These are phyloP conservation scores for Eupithecia subumbrata DNA, from an alignment of 2,888 invertebrate species.

Conservation along the genomic window DNA sequence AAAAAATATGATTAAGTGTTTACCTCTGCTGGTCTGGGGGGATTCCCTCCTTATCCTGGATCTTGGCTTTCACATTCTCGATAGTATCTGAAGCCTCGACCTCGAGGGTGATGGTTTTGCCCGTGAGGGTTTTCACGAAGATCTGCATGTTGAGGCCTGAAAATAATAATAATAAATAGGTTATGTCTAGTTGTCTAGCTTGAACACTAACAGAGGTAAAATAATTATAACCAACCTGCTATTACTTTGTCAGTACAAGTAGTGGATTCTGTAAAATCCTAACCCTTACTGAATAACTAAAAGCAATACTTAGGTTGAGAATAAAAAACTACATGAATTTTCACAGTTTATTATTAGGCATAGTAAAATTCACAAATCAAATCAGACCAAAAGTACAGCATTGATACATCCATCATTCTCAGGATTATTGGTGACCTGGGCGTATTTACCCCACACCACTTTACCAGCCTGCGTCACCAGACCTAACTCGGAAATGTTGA, in stretches of 20 bases:
- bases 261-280: background rate
- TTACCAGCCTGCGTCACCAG: conserved; percentile 99
- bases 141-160: conserved; percentile 92
- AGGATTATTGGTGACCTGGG: conserved; percentile 99
- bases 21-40: conserved; percentile 91
- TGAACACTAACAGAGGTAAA: background rate
- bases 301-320: background rate
- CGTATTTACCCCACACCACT: conserved; percentile 99
- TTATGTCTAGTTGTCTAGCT: background rate
- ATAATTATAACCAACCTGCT: background rate
- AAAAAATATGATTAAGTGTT: conserved; percentile 10
- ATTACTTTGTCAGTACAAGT: background rate
- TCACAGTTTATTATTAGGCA: conserved; percentile 48
- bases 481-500: conserved; percentile 99
- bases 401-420: conserved; percentile 99
- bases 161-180: conserved; percentile 17
- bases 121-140: conserved; percentile 97
- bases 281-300: background rate
- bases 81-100: conserved; percentile 96
- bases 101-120: conserved; percentile 97
- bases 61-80: conserved; percentile 97
- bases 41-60: conserved; percentile 95
- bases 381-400: conserved; percentile 97
- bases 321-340: conserved; percentile 28
- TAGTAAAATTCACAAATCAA: conserved; percentile 50